Evolutionary conservation across 2,888 invertebrate species (phyloP).

Genomic region (Parasteatoda lunata): DNA sequence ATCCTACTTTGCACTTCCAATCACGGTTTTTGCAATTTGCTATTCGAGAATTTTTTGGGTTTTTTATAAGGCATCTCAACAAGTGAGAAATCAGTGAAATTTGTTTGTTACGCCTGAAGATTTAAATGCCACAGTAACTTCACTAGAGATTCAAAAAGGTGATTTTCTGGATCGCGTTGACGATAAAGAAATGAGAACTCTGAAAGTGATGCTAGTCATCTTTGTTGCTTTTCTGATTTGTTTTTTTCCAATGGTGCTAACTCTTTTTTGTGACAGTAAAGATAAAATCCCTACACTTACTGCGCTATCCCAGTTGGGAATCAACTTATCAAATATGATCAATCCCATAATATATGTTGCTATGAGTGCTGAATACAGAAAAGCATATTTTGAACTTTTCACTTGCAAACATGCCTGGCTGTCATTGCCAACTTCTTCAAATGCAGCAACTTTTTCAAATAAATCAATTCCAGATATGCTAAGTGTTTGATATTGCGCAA

Average conservation of each 20-base stretch:
- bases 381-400: slow-evolving; percentile 80
- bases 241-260: slow-evolving; percentile 91
- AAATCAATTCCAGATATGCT: too few relatives aligned
- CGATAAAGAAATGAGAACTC: slow-evolving; percentile 29
- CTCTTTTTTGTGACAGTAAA: slow-evolving; percentile 87
- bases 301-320: slow-evolving; percentile 85
- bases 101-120: too few relatives aligned
- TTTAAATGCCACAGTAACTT: too few relatives aligned
- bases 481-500: too few relatives aligned
- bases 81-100: not conserved
- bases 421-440: too few relatives aligned
- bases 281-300: slow-evolving; percentile 79
- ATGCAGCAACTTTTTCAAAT: too few relatives aligned
- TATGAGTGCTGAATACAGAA: slow-evolving; percentile 92
- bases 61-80: slow-evolving; percentile 8
- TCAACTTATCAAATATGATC: slow-evolving; percentile 90
- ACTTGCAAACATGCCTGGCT: not conserved
- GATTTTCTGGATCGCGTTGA: not conserved
- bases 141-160: too few relatives aligned
- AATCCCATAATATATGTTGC: slow-evolving; percentile 95
- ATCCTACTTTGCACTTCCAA: slow-evolving; percentile 87
- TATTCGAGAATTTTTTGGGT: slow-evolving; percentile 81
- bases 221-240: slow-evolving; percentile 91
- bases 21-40: slow-evolving; percentile 86
- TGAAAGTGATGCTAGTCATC: slow-evolving; percentile 89